Conservation (phyloP, 2,797 vertebrate genomes). For the Cryptoblepharus egeriae region DNA sequence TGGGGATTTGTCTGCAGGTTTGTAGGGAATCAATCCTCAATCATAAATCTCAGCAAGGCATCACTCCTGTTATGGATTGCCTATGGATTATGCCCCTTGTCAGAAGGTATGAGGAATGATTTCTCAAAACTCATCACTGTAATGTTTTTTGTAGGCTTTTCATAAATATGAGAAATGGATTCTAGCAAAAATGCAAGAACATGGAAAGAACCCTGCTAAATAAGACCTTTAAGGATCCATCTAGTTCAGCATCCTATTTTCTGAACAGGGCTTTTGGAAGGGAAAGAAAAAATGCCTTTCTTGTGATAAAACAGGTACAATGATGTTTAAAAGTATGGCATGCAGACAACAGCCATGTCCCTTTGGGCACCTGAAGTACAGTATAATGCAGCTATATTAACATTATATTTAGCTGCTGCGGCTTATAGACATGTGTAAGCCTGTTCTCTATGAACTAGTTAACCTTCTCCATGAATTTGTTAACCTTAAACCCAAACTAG, state of each 20-base stretch:
- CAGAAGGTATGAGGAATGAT: constrained; percentile 33
- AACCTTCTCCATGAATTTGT: too few relatives aligned
- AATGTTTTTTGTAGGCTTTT: constrained; percentile 26
- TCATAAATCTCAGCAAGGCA: constrained; percentile 49
- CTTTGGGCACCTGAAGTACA: neutral
- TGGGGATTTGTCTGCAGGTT: constrained; percentile 30
- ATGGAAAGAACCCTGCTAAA: neutral
- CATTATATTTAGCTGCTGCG: neutral
- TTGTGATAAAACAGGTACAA: neutral
- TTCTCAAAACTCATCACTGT: constrained; percentile 35
- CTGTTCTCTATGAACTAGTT: too few relatives aligned
- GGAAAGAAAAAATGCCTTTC: too few relatives aligned
- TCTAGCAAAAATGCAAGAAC: neutral
- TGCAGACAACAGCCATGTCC: neutral
- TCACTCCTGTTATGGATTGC: constrained; percentile 41
- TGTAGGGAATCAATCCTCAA: constrained; percentile 65
- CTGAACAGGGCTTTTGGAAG: too few relatives aligned
- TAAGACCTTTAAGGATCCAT: neutral
- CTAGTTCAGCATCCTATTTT: neutral
- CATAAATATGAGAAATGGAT: constrained; percentile 16
- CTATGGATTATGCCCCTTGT: constrained; percentile 45
- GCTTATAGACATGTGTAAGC: neutral
- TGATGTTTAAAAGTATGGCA: neutral
- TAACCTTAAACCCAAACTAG: too few relatives aligned
- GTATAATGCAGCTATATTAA: neutral